Evolutionary conservation across 2,888 invertebrate genomes (phyloP).

Genomic region (Deilephila porcellus): DNA sequence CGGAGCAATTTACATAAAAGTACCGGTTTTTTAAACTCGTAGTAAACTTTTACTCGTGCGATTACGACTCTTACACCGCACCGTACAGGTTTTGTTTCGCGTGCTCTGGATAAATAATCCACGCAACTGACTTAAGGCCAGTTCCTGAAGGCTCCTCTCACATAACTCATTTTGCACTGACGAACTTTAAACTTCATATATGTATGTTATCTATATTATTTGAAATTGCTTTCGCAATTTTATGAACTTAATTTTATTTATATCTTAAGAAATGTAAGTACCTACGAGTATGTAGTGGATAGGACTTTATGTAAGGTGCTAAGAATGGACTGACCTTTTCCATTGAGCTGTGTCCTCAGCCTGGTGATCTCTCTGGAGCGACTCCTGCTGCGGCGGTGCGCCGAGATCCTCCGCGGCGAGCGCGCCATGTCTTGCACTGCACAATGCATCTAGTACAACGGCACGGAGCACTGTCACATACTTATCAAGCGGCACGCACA

Average conservation of each 20-base stretch:
- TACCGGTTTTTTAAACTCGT: background rate
- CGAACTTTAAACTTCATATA: too few species aligned
- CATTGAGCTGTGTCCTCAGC: conserved; percentile 70
- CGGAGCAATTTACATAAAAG: background rate
- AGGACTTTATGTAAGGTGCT: background rate
- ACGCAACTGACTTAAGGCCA: too few species aligned
- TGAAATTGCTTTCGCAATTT: too few species aligned
- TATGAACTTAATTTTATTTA: too few species aligned
- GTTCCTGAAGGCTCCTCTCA: too few species aligned
- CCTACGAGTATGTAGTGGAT: too few species aligned
- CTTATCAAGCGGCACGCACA: conserved; percentile 19
- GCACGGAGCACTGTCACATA: conserved; percentile 43
- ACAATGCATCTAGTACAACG: conserved; percentile 33
- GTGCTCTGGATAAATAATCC: too few species aligned
- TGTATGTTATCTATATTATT: too few species aligned
- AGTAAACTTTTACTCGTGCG: background rate
- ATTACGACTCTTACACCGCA: background rate
- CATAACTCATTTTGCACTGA: too few species aligned
- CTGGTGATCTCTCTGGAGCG: conserved; percentile 71
- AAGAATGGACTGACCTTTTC: conserved; percentile 64
- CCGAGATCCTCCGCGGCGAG: conserved; percentile 72
- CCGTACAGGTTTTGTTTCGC: background rate
- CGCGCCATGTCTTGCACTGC: conserved; percentile 65
- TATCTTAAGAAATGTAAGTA: too few species aligned
- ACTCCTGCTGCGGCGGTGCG: conserved; percentile 69